phyloP scores from a whole-genome alignment of 2,888 invertebrate species.

The Drosophila macrospina region DNA sequence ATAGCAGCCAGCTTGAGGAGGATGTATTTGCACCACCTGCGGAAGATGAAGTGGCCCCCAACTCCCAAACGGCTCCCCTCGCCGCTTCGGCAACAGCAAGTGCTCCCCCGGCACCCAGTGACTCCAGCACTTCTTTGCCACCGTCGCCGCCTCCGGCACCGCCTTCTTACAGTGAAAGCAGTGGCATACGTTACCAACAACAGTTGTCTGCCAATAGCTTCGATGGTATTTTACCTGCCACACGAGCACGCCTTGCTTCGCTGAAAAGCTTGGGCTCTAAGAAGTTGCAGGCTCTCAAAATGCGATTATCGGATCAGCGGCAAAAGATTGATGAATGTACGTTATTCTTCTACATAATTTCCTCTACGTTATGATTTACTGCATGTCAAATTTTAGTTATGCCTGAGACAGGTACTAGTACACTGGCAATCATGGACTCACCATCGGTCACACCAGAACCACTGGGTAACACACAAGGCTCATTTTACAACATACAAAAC shows the following conservation, averaged over 20 bases:
- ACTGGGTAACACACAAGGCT: conserved; percentile 83
- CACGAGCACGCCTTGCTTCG: conserved; percentile 87
- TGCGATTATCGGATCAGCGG: conserved; percentile 86
- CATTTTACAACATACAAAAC: conserved; percentile 84
- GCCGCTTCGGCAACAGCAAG: conserved; percentile 5
- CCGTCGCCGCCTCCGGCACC: conserved; percentile 61
- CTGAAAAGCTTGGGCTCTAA: conserved; percentile 90
- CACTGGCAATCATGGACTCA: conserved; percentile 84
- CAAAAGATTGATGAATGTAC: conserved; percentile 84
- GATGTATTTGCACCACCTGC: conserved; percentile 76
- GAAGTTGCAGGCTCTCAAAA: conserved; percentile 88
- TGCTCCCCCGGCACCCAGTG: conserved; percentile 7
- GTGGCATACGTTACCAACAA: conserved; percentile 69
- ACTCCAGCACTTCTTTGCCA: conserved; percentile 15
- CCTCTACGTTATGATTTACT: too few relatives aligned
- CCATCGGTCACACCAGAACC: conserved; percentile 84
- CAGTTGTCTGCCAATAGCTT: conserved; percentile 60
- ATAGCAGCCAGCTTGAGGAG: conserved; percentile 81
- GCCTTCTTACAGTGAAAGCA: conserved; percentile 70
- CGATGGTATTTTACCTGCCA: conserved; percentile 83
- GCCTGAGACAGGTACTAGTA: conserved; percentile 79
- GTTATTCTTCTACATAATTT: conserved; percentile 43
- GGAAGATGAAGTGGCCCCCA: conserved; percentile 64
- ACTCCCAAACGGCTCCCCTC: conserved; percentile 37
- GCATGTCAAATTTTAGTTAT: conserved; percentile 66